Percentiles rank a stretch among this genome's conserved stretches.
phyloP scores from a whole-genome alignment of 2,797 vertebrate genomes.

The Naso thynnoides region DNA sequence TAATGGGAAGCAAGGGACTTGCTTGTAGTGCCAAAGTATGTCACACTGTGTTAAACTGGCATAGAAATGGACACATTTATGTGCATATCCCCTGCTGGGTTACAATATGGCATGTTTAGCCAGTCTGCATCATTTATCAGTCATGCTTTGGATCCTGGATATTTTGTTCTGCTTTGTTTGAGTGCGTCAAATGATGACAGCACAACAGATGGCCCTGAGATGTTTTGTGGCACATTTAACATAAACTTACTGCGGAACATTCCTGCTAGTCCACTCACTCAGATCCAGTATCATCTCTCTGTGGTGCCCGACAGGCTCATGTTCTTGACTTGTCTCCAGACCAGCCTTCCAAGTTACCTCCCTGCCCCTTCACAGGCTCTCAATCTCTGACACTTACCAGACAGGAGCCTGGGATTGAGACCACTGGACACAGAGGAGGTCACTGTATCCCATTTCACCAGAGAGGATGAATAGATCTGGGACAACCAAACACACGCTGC shows the following conservation, averaged over 20 bases:
- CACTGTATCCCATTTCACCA: constrained; percentile 76
- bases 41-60: constrained; percentile 54
- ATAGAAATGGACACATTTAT: constrained; percentile 28
- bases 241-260: constrained; percentile 42
- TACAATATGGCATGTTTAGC: constrained; percentile 21
- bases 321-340: constrained; percentile 55
- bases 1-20: constrained; percentile 62
- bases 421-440: constrained; percentile 76
- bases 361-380: constrained; percentile 37
- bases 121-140: constrained; percentile 46
- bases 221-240: constrained; percentile 34
- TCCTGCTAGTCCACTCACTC: constrained; percentile 48
- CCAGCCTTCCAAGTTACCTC: constrained; percentile 38
- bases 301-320: constrained; percentile 34
- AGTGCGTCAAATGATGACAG: constrained; percentile 36
- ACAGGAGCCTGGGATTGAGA: constrained; percentile 68
- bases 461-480: constrained; percentile 75
- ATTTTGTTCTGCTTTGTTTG: constrained; percentile 27
- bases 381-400: constrained; percentile 67
- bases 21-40: constrained; percentile 38
- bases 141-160: constrained; percentile 40
- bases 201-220: constrained; percentile 55
- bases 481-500: constrained; percentile 63
- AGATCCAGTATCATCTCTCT: constrained; percentile 52
- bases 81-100: constrained; percentile 24